A percentile compares a stretch with the other conserved stretches of the same genome.
Evolutionary conservation across 2,888 invertebrate species (phyloP).

Genomic region (Nephrotoma guestfalica): DNA sequence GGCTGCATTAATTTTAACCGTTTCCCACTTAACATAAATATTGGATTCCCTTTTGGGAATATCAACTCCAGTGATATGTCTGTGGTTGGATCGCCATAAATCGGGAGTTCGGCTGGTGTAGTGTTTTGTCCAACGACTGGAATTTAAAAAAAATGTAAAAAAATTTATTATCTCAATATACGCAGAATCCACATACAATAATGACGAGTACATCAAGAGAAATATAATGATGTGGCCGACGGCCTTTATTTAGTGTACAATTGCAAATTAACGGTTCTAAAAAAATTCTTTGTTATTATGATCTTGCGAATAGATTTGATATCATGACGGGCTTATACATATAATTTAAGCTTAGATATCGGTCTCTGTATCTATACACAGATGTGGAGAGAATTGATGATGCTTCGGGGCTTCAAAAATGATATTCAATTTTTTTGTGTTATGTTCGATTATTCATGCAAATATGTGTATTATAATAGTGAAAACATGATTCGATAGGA

Average conservation of each 20-base stretch:
- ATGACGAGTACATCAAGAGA: neutral
- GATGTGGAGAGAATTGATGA: neutral
- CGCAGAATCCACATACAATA: neutral
- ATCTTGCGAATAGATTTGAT: neutral
- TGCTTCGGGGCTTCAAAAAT: neutral
- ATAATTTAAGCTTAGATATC: neutral
- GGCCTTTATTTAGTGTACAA: neutral
- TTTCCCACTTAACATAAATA: slow-evolving; percentile 72
- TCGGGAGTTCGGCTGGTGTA: slow-evolving; percentile 63
- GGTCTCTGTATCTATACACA: neutral
- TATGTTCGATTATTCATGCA: neutral
- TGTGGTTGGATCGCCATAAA: slow-evolving; percentile 66
- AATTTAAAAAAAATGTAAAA: slow-evolving; percentile 19
- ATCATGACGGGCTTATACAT: neutral
- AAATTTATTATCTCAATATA: neutral
- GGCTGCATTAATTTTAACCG: slow-evolving; percentile 63
- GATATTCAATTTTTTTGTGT: neutral
- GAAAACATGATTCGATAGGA: neutral
- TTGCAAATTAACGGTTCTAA: neutral
- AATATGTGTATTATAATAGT: neutral
- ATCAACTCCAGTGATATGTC: slow-evolving; percentile 64
- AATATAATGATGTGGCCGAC: neutral
- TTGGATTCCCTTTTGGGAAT: slow-evolving; percentile 63
- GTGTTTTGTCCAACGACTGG: slow-evolving; percentile 74
- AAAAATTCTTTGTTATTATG: neutral